These are phyloP conservation scores for Rhinatrema bivittatum DNA, from an alignment of 2,797 vertebrate species.

Conservation along the genomic window DNA sequence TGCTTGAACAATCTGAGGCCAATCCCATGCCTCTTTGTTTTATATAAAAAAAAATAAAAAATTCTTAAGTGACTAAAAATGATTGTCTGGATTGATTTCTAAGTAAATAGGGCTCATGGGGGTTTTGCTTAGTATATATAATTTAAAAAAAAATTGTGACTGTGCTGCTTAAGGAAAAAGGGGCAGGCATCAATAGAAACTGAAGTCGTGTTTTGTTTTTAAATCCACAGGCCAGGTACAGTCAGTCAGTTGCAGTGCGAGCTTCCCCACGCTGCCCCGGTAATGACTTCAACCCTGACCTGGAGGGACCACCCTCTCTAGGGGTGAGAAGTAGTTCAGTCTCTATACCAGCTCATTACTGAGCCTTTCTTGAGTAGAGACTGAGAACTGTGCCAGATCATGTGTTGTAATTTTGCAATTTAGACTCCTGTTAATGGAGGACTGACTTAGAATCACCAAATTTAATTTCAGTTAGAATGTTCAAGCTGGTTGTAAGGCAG, in stretches of 20 bases:
- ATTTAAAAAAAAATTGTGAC: too few species aligned
- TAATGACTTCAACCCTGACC: conserved; percentile 27
- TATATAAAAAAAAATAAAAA: too few species aligned
- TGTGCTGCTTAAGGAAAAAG: too few species aligned
- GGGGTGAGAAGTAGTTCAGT: conserved; percentile 29
- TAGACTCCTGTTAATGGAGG: conserved; percentile 33
- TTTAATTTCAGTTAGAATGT: too few species aligned
- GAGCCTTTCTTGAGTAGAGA: conserved; percentile 18
- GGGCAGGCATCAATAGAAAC: not conserved
- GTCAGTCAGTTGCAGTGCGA: conserved; percentile 19
- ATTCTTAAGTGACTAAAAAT: too few species aligned
- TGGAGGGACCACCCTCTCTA: conserved; percentile 39
- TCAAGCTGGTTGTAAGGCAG: too few species aligned
- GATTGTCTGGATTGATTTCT: too few species aligned
- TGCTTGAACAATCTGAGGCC: too few species aligned
- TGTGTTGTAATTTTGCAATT: conserved; percentile 42
- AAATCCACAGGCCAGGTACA: not conserved
- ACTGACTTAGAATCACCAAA: conserved; percentile 45
- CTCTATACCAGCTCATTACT: conserved; percentile 16
- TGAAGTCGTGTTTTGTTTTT: not conserved
- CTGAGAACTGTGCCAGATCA: conserved; percentile 32
- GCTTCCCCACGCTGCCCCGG: conserved; percentile 19
- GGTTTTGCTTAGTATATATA: too few species aligned
- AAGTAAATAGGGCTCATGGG: too few species aligned
- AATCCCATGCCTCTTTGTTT: too few species aligned